phyloP scores from a whole-genome alignment of 2,888 invertebrate genomes.

The Keiferia lycopersicella region DNA sequence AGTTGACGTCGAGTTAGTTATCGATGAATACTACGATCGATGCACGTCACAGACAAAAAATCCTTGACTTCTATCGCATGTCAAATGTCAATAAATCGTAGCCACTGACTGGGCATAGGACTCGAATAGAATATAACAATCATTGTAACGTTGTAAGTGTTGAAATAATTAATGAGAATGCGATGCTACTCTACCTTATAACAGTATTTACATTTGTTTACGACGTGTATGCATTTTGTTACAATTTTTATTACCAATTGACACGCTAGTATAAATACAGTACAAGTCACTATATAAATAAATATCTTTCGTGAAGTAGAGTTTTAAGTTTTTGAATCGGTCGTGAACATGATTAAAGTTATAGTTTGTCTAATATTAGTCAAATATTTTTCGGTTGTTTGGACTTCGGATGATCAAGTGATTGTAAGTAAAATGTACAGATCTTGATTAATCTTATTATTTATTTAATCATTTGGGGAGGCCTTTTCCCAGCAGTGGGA shows the following conservation, averaged over 20 bases:
- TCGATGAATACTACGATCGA: too few species aligned
- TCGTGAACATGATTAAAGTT: not conserved
- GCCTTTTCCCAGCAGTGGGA: too few species aligned
- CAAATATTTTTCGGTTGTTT: not conserved
- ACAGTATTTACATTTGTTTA: not conserved
- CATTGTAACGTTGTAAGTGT: too few species aligned
- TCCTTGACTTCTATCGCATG: not conserved
- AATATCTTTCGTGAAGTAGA: not conserved
- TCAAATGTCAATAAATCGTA: constrained; percentile 1
- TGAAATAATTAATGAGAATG: not conserved
- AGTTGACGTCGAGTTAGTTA: too few species aligned
- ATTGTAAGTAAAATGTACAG: not conserved
- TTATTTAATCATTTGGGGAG: too few species aligned
- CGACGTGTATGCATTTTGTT: not conserved
- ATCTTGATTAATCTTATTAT: too few species aligned
- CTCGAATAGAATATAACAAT: not conserved
- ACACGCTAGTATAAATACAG: not conserved
- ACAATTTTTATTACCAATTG: not conserved
- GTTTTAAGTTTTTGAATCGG: not conserved
- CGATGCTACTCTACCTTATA: not conserved
- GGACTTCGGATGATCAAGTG: not conserved
- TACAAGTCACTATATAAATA: not conserved
- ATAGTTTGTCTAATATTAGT: not conserved
- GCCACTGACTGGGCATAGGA: not conserved
- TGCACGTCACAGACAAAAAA: too few species aligned